Evolutionary conservation across 1,140 invertebrate species (phyloP).

Genomic region (Sminthurides bifidus): DNA sequence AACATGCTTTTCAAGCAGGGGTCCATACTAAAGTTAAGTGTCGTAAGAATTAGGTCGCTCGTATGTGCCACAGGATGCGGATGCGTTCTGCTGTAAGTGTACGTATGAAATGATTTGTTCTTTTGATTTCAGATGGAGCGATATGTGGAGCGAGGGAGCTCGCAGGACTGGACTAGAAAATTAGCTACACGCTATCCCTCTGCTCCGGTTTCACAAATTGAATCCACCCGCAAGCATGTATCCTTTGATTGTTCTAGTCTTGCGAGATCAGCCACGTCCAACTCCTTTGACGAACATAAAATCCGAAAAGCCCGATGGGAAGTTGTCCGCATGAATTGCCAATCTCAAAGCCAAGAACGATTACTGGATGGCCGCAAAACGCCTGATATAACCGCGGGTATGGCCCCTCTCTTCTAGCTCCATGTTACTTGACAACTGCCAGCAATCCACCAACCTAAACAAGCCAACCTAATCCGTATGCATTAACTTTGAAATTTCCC

Average conservation of each 20-base stretch:
- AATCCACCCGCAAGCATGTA: constrained; percentile 55
- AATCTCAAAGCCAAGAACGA: constrained; percentile 54
- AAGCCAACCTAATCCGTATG: too few species aligned
- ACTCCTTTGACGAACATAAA: constrained; percentile 27
- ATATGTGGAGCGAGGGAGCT: constrained; percentile 14
- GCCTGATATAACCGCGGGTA: constrained; percentile 31
- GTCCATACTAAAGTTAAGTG: too few species aligned
- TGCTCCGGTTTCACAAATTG: constrained; percentile 14
- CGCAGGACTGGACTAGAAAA: constrained; percentile 13
- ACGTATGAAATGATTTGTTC: too few species aligned
- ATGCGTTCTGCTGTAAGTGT: too few species aligned
- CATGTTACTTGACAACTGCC: too few species aligned
- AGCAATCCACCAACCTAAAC: too few species aligned
- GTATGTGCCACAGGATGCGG: too few species aligned
- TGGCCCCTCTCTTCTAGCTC: too few species aligned
- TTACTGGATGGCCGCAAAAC: constrained; percentile 51
- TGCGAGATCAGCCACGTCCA: constrained; percentile 21
- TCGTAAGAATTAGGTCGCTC: too few species aligned
- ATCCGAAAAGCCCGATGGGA: constrained; percentile 16
- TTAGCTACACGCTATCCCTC: constrained; percentile 23
- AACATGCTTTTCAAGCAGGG: too few species aligned
- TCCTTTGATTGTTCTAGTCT: constrained; percentile 55
- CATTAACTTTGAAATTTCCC: too few species aligned
- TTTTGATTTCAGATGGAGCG: constrained; percentile 20
- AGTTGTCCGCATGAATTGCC: constrained; percentile 13